Conservation (phyloP, 2,888 invertebrate species). For the Drosophila yooni region DNA sequence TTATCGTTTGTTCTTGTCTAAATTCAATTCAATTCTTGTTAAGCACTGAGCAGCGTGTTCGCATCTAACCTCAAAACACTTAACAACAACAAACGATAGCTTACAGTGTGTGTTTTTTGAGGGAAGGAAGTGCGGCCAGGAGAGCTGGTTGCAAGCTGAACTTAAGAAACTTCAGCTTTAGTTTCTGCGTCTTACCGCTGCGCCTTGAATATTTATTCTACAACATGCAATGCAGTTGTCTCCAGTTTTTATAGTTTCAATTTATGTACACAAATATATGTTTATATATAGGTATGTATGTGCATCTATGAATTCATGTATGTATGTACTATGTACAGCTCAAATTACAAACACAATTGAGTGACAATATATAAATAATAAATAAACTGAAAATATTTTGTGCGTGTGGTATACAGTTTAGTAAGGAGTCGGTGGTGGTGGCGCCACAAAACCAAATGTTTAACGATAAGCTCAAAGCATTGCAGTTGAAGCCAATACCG, state of each 20-base stretch:
- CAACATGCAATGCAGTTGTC: conserved; percentile 24
- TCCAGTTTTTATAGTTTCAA: conserved; percentile 24
- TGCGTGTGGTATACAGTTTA: conserved; percentile 36
- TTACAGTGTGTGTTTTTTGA: neutral
- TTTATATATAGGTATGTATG: neutral
- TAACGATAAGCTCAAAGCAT: conserved; percentile 20
- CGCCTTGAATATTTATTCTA: conserved; percentile 21
- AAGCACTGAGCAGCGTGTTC: conserved; percentile 12
- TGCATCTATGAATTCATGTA: neutral
- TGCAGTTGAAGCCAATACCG: conserved; percentile 24
- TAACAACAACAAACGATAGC: neutral
- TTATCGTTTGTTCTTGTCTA: neutral
- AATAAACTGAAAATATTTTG: conserved; percentile 20
- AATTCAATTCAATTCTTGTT: neutral
- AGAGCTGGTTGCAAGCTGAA: conserved; percentile 3
- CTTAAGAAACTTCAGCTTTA: neutral
- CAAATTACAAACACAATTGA: conserved; percentile 18
- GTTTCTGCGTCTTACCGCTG: conserved; percentile 12
- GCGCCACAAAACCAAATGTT: conserved; percentile 42
- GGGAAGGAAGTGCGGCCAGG: neutral
- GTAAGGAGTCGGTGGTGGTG: conserved; percentile 7
- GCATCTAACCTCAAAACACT: conserved; percentile 52
- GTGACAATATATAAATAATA: conserved; percentile 22
- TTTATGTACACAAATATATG: neutral
- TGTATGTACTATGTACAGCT: neutral